Base-by-base conservation (phyloP, 2,113 vertebrate genomes). In the Trematomus loennbergii region DNA sequence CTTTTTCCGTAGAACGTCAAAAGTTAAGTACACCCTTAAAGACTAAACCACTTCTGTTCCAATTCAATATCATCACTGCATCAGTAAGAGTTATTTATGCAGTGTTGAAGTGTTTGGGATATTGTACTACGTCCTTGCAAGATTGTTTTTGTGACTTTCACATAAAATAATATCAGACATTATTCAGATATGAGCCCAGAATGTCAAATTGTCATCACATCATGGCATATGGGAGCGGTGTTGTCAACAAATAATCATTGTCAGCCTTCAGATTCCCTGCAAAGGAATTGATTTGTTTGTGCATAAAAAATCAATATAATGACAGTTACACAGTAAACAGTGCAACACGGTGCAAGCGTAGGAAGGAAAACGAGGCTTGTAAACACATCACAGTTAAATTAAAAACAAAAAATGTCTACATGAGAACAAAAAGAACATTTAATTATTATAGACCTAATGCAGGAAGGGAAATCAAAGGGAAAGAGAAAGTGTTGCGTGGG, bases 391-490 rank as follows among this genome's bases (percentile, higher is more conserved):
- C 13, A 69, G 12, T 4, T 50, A 9, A 66, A n/a, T n/a, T n/a
- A n/a, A 25, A 64, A 1, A 25, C 40, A 36, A 15, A 36, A 50
- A 13, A 50, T 67, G 22, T 66, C 52, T 45, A 43, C 48, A 43
- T 46, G 12, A 58, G 46, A 74, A 68, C 65, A 60, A 16, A 63
- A 50, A 60, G 9, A 66, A 63, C 71, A 72, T 49, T 29, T 50
- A 68, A 78, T 63, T 0, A 49, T 60, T n/a, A n/a, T 5, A 63
- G 33, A 46, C 12, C 18, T 71, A 74, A 68, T 61, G 50, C 50
- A 43, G 22, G 59, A 53, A 81, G 29, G 11, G 10, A 71, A 87
- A 87, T 81, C 83, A 86, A 86, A 62, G 58, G 62, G 68, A 79
- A 73, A 75, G 17, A 25, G 54, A 58, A 64, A 20, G 53, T 53